phyloP scores from a whole-genome alignment of 2,888 invertebrate species.

The Athripsodes cinereus region DNA sequence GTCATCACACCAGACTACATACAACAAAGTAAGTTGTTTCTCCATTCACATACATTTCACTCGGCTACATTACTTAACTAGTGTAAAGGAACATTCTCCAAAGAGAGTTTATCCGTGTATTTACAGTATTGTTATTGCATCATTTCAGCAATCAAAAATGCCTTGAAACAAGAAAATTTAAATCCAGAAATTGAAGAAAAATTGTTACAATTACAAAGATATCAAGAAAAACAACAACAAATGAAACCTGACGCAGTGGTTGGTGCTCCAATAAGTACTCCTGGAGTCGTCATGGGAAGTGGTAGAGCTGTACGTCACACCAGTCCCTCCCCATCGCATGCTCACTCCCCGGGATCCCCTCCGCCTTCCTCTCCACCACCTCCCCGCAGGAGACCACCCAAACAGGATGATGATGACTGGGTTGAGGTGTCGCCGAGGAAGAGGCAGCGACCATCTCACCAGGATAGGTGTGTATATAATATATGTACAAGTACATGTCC shows the following conservation, averaged over 20 bases:
- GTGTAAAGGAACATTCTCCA: too few relatives aligned
- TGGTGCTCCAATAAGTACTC: slow-evolving; percentile 30
- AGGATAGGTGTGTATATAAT: too few relatives aligned
- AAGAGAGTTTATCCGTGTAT: too few relatives aligned
- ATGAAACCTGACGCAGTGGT: slow-evolving; percentile 54
- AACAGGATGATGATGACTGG: slow-evolving; percentile 42
- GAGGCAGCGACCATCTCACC: slow-evolving; percentile 20
- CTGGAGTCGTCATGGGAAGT: not conserved
- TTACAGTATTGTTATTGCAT: not conserved
- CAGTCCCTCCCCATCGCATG: slow-evolving; percentile 29
- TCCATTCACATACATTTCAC: too few relatives aligned
- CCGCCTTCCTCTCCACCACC: slow-evolving; percentile 18
- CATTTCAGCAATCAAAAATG: slow-evolving; percentile 75
- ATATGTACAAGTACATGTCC: too few relatives aligned
- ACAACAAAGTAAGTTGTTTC: slow-evolving; percentile 84
- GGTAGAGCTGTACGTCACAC: slow-evolving; percentile 5
- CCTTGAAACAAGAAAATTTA: slow-evolving; percentile 84
- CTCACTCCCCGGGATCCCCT: slow-evolving; percentile 18
- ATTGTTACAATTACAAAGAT: slow-evolving; percentile 77
- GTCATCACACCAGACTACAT: slow-evolving; percentile 88
- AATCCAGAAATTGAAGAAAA: slow-evolving; percentile 93
- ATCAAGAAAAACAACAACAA: slow-evolving; percentile 66
- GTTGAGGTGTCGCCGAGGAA: slow-evolving; percentile 37
- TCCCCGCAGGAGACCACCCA: slow-evolving; percentile 35
- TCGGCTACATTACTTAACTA: too few relatives aligned